These are phyloP conservation scores for Semicossyphus pulcher DNA, from an alignment of 2,113 vertebrate genomes.

Conservation along the genomic window DNA sequence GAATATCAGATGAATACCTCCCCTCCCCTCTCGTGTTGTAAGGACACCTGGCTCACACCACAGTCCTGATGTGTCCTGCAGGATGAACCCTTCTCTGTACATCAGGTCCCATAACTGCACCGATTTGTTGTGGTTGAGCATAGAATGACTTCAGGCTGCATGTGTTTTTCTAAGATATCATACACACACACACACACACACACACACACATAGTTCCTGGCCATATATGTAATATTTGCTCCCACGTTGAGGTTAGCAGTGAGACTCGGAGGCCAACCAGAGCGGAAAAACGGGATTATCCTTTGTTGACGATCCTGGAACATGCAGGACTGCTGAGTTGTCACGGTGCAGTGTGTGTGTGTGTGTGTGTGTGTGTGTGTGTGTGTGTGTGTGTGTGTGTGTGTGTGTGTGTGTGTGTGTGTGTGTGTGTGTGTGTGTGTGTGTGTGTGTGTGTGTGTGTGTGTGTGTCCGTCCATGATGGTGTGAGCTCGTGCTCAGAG, in stretches of 20 bases:
- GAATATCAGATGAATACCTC: too few species aligned
- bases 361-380: background rate
- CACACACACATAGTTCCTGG: background rate
- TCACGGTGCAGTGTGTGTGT: background rate
- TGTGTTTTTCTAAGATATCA: background rate
- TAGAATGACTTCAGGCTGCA: background rate
- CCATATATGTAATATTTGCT: background rate
- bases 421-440: background rate
- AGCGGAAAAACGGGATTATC: background rate
- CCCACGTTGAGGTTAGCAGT: background rate
- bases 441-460: background rate
- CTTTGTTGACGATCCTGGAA: background rate
- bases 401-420: background rate
- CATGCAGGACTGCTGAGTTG: constrained; percentile 27
- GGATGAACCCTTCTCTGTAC: background rate
- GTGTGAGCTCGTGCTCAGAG: background rate
- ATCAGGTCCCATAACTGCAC: background rate
- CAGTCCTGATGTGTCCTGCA: background rate
- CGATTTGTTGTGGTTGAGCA: too few species aligned
- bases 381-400: background rate
- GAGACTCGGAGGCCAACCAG: background rate
- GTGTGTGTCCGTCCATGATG: background rate
- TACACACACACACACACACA: background rate
- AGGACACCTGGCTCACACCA: too few species aligned
- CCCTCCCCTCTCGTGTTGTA: too few species aligned